Evolutionary conservation across 2,888 invertebrate genomes (phyloP).

Genomic region (Blastobasis adustella): DNA sequence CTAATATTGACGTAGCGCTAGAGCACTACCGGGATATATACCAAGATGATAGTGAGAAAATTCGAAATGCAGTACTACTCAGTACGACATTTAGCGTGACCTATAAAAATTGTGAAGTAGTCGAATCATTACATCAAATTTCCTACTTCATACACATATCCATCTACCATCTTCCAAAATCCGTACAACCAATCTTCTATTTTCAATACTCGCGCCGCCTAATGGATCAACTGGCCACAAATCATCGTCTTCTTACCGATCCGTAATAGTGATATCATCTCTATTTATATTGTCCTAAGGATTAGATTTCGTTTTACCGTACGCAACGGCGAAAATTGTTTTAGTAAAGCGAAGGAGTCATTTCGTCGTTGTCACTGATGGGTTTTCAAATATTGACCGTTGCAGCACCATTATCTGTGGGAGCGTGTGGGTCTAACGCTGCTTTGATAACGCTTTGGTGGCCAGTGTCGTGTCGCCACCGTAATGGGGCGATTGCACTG

Average conservation of each 20-base stretch:
- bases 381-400: slow-evolving; percentile 70
- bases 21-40: no score
- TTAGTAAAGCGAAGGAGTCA: slow-evolving; percentile 63
- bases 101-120: not conserved
- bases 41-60: no score
- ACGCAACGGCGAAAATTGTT: slow-evolving; percentile 26
- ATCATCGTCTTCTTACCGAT: slow-evolving; percentile 12
- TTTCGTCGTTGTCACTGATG: slow-evolving; percentile 59
- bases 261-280: slow-evolving; percentile 17
- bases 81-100: no score
- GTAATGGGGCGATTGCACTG: not conserved
- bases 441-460: slow-evolving; percentile 48
- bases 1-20: no score
- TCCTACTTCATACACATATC: no score
- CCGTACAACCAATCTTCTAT: slow-evolving; percentile 30
- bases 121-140: not conserved
- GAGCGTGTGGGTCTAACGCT: slow-evolving; percentile 43
- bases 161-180: slow-evolving; percentile 29
- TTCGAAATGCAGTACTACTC: no score
- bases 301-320: slow-evolving; percentile 15
- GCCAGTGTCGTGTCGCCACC: slow-evolving; percentile 27
- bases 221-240: slow-evolving; percentile 49
- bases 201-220: slow-evolving; percentile 46
- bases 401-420: slow-evolving; percentile 54
- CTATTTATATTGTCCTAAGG: slow-evolving; percentile 18